phyloP scores from a whole-genome alignment of 2,888 invertebrate genomes.

The Torymus texanus region DNA sequence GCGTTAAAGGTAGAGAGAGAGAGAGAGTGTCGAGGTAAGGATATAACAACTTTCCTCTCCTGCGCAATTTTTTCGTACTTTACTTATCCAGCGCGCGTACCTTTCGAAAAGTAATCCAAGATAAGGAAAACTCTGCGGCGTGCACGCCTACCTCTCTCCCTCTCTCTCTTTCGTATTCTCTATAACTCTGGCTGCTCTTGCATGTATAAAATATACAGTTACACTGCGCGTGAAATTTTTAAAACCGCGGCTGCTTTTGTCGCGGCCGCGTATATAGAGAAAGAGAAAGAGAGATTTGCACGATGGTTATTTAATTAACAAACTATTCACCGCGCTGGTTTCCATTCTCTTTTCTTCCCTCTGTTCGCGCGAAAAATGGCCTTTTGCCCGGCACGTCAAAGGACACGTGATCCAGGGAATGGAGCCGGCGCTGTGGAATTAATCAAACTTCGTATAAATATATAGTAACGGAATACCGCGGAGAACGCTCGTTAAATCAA shows the following conservation, averaged over 20 bases:
- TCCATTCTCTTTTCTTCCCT: too few relatives aligned
- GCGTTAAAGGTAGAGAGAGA: background rate
- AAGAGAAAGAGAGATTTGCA: too few relatives aligned
- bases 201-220: conserved; percentile 37
- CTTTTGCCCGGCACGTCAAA: too few relatives aligned
- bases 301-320: too few relatives aligned
- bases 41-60: conserved; percentile 25
- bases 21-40: background rate
- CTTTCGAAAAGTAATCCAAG: conserved; percentile 37
- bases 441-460: too few relatives aligned
- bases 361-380: too few relatives aligned
- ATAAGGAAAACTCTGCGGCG: conserved; percentile 33
- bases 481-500: too few relatives aligned
- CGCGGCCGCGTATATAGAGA: too few relatives aligned
- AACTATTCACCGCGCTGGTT: too few relatives aligned
- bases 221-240: conserved; percentile 9
- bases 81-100: conserved; percentile 32
- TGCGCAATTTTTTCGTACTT: conserved; percentile 30
- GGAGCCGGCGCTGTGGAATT: too few relatives aligned
- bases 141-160: background rate
- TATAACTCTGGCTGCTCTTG: background rate
- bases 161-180: conserved; percentile 14
- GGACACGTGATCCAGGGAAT: too few relatives aligned
- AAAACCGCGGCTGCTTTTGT: background rate
- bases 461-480: too few relatives aligned